Base-by-base conservation (phyloP, 2,888 invertebrate genomes). In the Antheraea assamensis region DNA sequence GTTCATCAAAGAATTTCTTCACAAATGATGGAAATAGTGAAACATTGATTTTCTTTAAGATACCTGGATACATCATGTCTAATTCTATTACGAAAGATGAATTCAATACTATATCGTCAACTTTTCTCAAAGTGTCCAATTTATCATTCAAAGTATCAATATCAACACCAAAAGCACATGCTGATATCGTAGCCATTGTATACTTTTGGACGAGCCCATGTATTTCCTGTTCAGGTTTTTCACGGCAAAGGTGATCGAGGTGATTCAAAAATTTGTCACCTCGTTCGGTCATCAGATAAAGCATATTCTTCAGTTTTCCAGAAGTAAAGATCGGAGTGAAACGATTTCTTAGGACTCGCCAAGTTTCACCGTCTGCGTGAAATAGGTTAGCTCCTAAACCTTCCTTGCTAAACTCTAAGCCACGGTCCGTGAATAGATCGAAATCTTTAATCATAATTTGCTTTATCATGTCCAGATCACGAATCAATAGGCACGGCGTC, bases 391-490 rank as follows among this genome's bases (percentile, higher is more conserved):
- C n/a, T n/a, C n/a, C n/a, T n/a, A n/a, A n/a, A n/a, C n/a, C n/a
- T n/a, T n/a, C n/a, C n/a, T n/a, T 84, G 58, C 86, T 86, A 27
- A 87, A 84, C 66, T 85, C 84, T 0, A 88, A 3, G 0, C 88
- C 88, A 17, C 91, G 86, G 15, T 91, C 88, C 3, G 76, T 17
- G 47, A 91, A 92, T 0, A 71, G 7, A 15, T 89, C 84, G 66
- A 90, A 91, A 75, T 90, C 90, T 74, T 88, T 89, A 19, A 91
- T 87, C 78, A 90, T 79, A 1, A 91, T 76, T 3, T 86, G 80
- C 77, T 89, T 90, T 8, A 91, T 77, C 2, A 89, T 72, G 15
- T 92, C 90, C 31, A 88, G 79, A 75, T 92, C 91, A 27, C 87
- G 79, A 19, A 92, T 75, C 3, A 90, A 64, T 19, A 91, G 61